A percentile compares a stretch with the other conserved stretches of the same genome.
Conservation (phyloP, 2,113 vertebrate genomes). For the Microcebus griseorufus region DNA sequence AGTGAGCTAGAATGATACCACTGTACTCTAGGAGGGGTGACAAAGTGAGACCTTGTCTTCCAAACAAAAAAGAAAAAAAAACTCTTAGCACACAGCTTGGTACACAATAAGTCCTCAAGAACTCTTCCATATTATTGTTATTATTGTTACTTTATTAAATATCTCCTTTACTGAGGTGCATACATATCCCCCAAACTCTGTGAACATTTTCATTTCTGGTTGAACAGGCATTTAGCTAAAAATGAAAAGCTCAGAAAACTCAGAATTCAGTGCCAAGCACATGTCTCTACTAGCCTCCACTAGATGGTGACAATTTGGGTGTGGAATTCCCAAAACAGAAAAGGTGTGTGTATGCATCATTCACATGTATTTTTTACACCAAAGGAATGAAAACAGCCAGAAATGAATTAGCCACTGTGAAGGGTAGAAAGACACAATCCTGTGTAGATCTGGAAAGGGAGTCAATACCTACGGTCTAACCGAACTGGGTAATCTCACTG, state of each 20-base stretch:
- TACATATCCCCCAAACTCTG: not conserved
- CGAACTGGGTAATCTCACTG: not conserved
- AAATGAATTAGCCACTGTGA: not conserved
- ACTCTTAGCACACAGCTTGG: not conserved
- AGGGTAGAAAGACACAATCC: not conserved
- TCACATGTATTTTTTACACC: not conserved
- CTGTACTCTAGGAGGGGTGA: too few species aligned
- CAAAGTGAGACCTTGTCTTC: too few species aligned
- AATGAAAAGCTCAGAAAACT: conserved; percentile 32
- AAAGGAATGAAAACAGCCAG: not conserved
- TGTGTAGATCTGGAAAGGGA: not conserved
- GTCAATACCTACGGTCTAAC: not conserved
- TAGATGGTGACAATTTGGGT: conserved; percentile 57
- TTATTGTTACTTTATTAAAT: not conserved
- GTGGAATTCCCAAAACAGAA: conserved; percentile 61
- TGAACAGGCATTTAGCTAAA: conserved; percentile 36
- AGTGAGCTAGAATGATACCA: too few species aligned
- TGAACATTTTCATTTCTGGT: conserved; percentile 40
- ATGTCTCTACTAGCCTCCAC: conserved; percentile 62
- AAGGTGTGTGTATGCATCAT: not conserved
- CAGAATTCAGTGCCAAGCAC: conserved; percentile 37
- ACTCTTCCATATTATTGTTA: not conserved
- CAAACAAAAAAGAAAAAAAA: not conserved
- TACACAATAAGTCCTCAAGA: not conserved
- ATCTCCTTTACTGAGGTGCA: not conserved